phyloP scores from a whole-genome alignment of 2,113 vertebrate species.

The Macroglossus sobrinus region DNA sequence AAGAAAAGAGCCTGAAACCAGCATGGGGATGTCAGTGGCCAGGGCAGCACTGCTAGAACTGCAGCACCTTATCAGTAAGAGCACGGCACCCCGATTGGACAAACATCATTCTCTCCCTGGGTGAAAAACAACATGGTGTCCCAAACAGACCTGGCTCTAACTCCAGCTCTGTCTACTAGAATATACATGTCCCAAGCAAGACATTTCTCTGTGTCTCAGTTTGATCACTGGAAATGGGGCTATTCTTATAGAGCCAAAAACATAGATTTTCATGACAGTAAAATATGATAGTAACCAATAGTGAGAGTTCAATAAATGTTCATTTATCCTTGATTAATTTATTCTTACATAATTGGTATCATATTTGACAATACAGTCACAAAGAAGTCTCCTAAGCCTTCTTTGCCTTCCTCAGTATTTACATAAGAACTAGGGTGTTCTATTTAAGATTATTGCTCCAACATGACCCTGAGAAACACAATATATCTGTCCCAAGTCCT shows the following conservation, averaged over 20 bases:
- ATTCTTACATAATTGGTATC: background rate
- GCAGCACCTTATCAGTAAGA: background rate
- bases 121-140: background rate
- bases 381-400: background rate
- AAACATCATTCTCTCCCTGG: background rate
- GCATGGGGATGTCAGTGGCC: rapidly evolving
- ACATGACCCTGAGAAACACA: background rate
- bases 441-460: background rate
- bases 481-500: background rate
- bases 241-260: background rate
- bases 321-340: background rate
- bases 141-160: background rate
- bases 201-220: background rate
- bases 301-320: background rate
- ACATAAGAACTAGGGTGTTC: background rate
- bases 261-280: background rate
- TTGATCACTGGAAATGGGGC: background rate
- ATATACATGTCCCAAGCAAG: background rate
- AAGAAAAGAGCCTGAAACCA: background rate
- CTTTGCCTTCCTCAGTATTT: background rate
- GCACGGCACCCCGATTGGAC: rapidly evolving
- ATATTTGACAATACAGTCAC: background rate
- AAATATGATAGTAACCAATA: background rate
- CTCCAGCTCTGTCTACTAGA: background rate
- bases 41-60: rapidly evolving